These are phyloP conservation scores for Muscidifurax raptorellus DNA, from an alignment of 1,140 invertebrate species.

Conservation along the genomic window DNA sequence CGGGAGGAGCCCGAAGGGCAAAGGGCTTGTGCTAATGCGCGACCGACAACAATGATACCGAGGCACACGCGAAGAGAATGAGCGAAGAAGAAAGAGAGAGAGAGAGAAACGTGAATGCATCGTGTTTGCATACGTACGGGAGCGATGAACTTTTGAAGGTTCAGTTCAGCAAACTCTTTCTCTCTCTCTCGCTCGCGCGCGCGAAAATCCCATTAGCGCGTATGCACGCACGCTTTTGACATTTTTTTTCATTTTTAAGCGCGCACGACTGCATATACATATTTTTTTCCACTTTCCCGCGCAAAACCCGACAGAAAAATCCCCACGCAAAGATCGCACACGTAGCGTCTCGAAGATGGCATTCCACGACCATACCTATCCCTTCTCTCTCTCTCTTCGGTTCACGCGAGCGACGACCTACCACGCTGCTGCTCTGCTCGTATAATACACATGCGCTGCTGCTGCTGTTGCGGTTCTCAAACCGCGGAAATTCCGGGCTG, in stretches of 20 bases:
- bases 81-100: constrained; percentile 49
- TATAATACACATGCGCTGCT: constrained; percentile 43
- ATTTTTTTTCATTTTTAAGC: constrained; percentile 7
- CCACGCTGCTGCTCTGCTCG: constrained; percentile 18
- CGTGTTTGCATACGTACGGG: constrained; percentile 63
- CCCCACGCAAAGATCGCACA: constrained; percentile 49
- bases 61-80: constrained; percentile 35
- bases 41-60: constrained; percentile 64
- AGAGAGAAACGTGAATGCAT: constrained; percentile 59
- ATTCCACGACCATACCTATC: constrained; percentile 69
- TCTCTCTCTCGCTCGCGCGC: constrained; percentile 29
- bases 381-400: constrained; percentile 56
- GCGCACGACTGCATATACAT: not conserved
- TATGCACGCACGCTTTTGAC: constrained; percentile 12
- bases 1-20: constrained; percentile 56
- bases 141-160: constrained; percentile 69
- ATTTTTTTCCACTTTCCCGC: not conserved
- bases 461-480: constrained; percentile 49
- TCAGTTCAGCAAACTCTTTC: constrained; percentile 57
- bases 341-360: constrained; percentile 61
- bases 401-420: constrained; percentile 43
- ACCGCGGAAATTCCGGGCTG: constrained; percentile 47
- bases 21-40: constrained; percentile 60
- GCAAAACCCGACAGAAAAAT: not conserved
- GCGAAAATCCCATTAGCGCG: constrained; percentile 56